Base-by-base conservation (phyloP, 2,797 vertebrate species). In the Hyperoplus lanceolatus region DNA sequence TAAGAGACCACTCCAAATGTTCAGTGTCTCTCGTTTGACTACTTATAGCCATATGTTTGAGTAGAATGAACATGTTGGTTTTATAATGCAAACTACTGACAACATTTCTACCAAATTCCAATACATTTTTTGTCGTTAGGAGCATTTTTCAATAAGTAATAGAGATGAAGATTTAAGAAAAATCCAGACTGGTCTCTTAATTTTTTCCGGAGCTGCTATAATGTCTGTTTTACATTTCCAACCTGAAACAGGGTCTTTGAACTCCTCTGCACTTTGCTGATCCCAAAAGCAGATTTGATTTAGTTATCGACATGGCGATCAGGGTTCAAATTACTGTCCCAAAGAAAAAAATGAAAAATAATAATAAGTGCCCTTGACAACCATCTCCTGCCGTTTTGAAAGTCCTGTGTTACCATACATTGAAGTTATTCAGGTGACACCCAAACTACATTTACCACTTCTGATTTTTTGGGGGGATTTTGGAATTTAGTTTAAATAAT, bases 321-420 rank as follows among this genome's bases (percentile, higher is more conserved):
- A 16, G 62, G 55, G n/a, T 60, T 75, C 4, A 67, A 68, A 51
- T 3, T 2, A 48, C 53, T 10, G 57, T 42, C 16, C 1, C 9
- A 12, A 60, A 45, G 43, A 51, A 29, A 38, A 56, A 46, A 53
- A 46, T 16, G 50, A 56, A 21, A 4, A 36, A 41, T 55, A 38
- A 71, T 77, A 59, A 2, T 3, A 64, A 79, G 50, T 80, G 53
- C 59, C 69, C 42, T 74, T 70, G 66, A 58, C 51, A 69, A 74
- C 68, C 18, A 21, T 15, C 39, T 38, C 16, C 29, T 62, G 45
- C 67, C 72, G 46, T 56, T 54, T 63, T 61, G 36, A 70, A 60
- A 64, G 50, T 39, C 42, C 16, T 54, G 50, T 3, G 15, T 53
- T 42, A 42, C 46, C 51, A 41, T 18, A 18, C 21, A 29, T 10